A percentile compares a stretch with the other conserved stretches of the same genome.
phyloP scores from a whole-genome alignment of 2,797 vertebrate species.

The Nannoperca obscura region DNA sequence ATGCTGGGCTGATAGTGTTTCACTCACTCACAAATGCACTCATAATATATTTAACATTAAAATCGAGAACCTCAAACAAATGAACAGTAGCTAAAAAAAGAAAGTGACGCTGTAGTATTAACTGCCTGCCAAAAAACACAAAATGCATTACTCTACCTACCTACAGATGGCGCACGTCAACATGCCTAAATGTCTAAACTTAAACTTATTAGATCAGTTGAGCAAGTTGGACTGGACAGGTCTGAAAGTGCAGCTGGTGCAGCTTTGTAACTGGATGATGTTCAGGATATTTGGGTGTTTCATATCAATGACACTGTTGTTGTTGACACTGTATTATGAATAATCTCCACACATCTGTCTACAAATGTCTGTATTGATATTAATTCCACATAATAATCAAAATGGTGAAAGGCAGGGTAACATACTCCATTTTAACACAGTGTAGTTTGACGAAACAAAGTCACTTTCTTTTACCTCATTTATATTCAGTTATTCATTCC shows the following conservation, averaged over 20 bases:
- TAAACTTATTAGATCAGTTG: neutral
- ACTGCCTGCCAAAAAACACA: neutral
- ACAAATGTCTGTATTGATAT: neutral
- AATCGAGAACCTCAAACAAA: neutral
- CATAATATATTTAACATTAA: neutral
- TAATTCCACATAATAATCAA: neutral
- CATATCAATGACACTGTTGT: neutral
- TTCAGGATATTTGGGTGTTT: neutral
- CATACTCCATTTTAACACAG: neutral
- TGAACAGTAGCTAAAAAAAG: neutral
- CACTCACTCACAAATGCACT: neutral
- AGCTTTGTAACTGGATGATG: neutral
- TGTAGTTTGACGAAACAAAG: neutral
- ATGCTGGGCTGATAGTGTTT: neutral
- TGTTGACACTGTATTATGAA: neutral
- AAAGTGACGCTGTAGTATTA: neutral
- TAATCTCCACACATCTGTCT: neutral
- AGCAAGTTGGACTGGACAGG: neutral
- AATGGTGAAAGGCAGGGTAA: neutral
- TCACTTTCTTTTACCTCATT: neutral
- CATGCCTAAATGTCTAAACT: neutral
- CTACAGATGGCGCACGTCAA: conserved; percentile 2
- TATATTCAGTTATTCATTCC: neutral
- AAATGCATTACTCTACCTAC: neutral
- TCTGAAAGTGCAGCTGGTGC: neutral